Base-by-base conservation (phyloP, 2,113 vertebrate genomes). In the Spea bombifrons region DNA sequence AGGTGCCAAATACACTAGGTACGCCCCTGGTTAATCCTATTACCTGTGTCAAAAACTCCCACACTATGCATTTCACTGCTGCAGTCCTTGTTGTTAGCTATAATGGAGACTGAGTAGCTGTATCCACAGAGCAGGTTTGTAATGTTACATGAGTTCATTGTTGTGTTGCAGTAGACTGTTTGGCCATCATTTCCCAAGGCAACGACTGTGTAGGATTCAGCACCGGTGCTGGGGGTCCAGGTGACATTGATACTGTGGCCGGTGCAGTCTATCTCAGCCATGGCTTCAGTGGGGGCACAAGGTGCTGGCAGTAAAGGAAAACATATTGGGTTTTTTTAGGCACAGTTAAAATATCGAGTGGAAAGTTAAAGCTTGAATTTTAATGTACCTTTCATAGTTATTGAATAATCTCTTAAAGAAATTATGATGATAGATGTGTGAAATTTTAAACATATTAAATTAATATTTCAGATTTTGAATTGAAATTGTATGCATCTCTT, bases 171-270 rank as follows among this genome's bases (percentile, higher is more conserved):
- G 12, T 46, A 66, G 48, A 63, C 63, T 8, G 61, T 76, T 16
- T 77, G 75, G 4, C 75, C 65, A 68, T 78, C 52, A 16, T 70
- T 69, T 16, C 81, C 81, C 7, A 57, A 63, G 15, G 81, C 75
- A 17, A 49, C 12, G 1, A 77, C 81, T 13, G 16, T 59, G 16
- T 77, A 82, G 55, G 81, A 78, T 45, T 44, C 55, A 44, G 81
- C 69, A 2, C 81, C 81, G 61, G 50, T 45, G 76, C 81, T 74
- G 5, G 71, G 71, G 49, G 53, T 45, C 81, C 81, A 82, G 10
- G 81, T 73, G 57, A 82, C 65, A 45, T 66, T 73, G 48, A 78
- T 7, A 50, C 50, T 43, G 48, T 77, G 70, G 12, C 8, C 3
- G 13, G 55, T 53, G 46, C 81, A 82, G 53, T 82, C 57, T 53